phyloP scores from a whole-genome alignment of 2,797 vertebrate genomes.

The Phaenicophaeus curvirostris region DNA sequence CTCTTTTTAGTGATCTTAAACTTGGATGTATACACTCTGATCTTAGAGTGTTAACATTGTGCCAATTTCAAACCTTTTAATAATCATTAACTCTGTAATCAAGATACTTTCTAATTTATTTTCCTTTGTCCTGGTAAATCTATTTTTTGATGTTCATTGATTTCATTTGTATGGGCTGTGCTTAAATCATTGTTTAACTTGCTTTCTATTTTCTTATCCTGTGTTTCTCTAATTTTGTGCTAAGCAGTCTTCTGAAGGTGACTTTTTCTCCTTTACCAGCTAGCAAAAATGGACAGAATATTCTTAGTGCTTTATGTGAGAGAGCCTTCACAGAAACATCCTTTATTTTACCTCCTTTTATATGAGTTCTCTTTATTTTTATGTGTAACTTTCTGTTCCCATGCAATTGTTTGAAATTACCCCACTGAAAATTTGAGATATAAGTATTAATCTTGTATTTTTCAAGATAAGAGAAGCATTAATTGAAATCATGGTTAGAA shows the following conservation, averaged over 20 bases:
- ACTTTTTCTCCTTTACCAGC: constrained; percentile 6
- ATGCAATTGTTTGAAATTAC: not conserved
- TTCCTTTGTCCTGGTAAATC: constrained; percentile 54
- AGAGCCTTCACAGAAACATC: not conserved
- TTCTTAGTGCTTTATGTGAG: not conserved
- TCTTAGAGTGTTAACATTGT: not conserved
- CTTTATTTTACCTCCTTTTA: not conserved
- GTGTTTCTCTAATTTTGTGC: constrained; percentile 21
- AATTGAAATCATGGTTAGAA: not conserved
- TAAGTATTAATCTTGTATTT: not conserved
- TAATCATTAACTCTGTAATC: constrained; percentile 55
- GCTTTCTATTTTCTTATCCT: constrained; percentile 58
- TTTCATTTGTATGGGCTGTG: constrained; percentile 67
- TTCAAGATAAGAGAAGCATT: not conserved
- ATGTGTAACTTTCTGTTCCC: not conserved
- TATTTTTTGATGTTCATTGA: constrained; percentile 71
- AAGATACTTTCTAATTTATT: constrained; percentile 53
- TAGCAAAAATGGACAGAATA: not conserved
- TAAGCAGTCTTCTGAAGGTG: constrained; percentile 42
- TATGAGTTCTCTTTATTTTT: not conserved
- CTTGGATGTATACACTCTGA: not conserved
- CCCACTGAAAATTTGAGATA: not conserved
- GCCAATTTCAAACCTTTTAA: constrained; percentile 31
- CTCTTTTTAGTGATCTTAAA: not conserved
- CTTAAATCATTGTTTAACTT: constrained; percentile 57